A percentile compares a stretch with the other conserved stretches of the same genome.
These are phyloP conservation scores for Gouania willdenowi DNA, from an alignment of 2,797 vertebrate species.

Conservation along the genomic window DNA sequence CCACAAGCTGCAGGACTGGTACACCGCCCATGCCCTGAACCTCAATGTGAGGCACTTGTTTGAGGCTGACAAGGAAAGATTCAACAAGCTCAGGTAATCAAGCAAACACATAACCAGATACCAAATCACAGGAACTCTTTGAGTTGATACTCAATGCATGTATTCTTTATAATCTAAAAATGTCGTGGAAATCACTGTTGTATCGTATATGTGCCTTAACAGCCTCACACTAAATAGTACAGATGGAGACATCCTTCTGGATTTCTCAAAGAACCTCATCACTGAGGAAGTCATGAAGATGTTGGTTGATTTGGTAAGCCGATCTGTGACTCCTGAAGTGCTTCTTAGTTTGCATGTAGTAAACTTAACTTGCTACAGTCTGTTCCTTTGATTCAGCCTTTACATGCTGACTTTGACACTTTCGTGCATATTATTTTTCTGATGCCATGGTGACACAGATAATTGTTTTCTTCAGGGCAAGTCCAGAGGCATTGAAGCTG, in stretches of 20 bases:
- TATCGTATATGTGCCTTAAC: constrained; percentile 38
- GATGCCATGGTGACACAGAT: no score
- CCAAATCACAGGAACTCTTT: not conserved
- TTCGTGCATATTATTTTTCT: no score
- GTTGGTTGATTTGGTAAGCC: constrained; percentile 90
- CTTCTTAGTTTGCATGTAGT: not conserved
- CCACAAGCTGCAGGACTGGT: constrained; percentile 85
- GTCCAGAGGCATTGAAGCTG: constrained; percentile 87
- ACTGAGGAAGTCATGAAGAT: constrained; percentile 89
- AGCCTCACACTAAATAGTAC: constrained; percentile 83
- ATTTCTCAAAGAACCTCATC: constrained; percentile 96
- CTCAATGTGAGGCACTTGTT: constrained; percentile 89
- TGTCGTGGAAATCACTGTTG: not conserved
- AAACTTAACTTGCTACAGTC: not conserved
- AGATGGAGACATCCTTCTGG: constrained; percentile 90
- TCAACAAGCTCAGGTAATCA: constrained; percentile 85
- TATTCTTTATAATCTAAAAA: not conserved
- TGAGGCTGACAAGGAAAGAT: constrained; percentile 82
- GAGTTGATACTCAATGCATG: no score
- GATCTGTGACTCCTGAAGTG: no score
- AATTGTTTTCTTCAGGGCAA: constrained; percentile 74
- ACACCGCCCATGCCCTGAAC: constrained; percentile 71
- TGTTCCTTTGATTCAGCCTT: not conserved
- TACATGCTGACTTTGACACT: not conserved
- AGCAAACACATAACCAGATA: not conserved